Percentiles rank a stretch among this genome's conserved stretches.
Conservation (phyloP, 2,888 invertebrate species). For the Sceliomorpha sp. region DNA sequence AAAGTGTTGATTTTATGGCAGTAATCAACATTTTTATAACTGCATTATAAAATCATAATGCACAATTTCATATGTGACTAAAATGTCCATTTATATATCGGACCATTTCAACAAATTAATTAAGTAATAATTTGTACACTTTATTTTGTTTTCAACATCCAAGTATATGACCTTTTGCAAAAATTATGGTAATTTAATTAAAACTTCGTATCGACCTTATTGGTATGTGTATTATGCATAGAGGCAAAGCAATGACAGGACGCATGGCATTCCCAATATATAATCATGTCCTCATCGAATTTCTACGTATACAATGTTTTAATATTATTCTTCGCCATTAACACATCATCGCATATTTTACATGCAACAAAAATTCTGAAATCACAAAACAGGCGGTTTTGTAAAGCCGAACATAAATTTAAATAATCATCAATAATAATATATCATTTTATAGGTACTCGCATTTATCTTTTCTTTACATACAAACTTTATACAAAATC, state of each 20-base stretch:
- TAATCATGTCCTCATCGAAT: constrained; percentile 12
- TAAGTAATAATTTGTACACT: constrained; percentile 7
- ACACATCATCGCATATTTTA: neutral
- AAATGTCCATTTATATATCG: no score
- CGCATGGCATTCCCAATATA: constrained; percentile 7
- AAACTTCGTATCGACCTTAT: constrained; percentile 3
- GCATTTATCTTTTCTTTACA: no score
- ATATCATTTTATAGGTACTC: no score
- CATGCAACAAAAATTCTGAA: neutral
- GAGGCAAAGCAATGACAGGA: constrained; percentile 6
- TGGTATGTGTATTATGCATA: constrained; percentile 3
- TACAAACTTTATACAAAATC: no score
- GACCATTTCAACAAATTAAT: neutral
- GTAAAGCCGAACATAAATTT: no score
- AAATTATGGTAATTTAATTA: constrained; percentile 15
- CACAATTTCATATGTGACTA: no score
- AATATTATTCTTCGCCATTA: neutral
- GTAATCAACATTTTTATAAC: neutral
- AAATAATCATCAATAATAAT: no score
- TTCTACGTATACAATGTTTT: constrained; percentile 4
- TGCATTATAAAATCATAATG: no score
- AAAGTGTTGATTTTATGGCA: neutral
- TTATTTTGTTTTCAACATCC: constrained; percentile 9
- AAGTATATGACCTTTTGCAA: constrained; percentile 14
- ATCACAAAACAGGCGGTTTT: constrained; percentile 1